Base-by-base conservation (phyloP, 2,113 vertebrate genomes). In the Poeciliopsis prolifica region DNA sequence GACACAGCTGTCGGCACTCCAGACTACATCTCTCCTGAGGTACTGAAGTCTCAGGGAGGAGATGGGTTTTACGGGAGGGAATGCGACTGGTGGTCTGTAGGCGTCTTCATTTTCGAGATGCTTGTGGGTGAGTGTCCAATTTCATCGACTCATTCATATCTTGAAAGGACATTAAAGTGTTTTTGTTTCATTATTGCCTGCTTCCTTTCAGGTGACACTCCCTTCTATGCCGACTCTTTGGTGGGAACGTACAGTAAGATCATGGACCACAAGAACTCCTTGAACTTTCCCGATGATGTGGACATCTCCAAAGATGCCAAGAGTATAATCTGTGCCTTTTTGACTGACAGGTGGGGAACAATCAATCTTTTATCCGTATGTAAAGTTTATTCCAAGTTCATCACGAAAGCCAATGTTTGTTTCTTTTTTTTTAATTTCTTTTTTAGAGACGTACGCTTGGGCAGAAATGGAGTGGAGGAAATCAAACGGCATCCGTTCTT, bases 221-320 rank as follows among this genome's bases (percentile, higher is more conserved):
- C 98, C 0, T 99, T 99, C 94, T 99, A 99, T 71, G 98, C 98
- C 0, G 98, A 99, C 92, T 99, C 98, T 0, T 92, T 99, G 82
- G 98, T 99, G 78, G 98, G 98, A 90, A 99, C 98, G 0, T 99
- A 99, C 42, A 99, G 98, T 93, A 99, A 99, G 94, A 99, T 99
- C 91, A 99, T 99, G 98, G 98, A 99, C 94, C 97, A 99, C 86
- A 98, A 99, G 91, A 99, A 99, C 91, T 97, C 98, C 12, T 90
- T 99, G 1, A 97, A 95, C 91, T 99, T 99, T 85, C 98, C 98
- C 0, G 97, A 98, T 89, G 98, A 99, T 65, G 96, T 99, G 79
- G 98, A 99, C 92, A 99, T 99, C 90, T 99, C 98, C 67, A 96
- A 96, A 86, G 95, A 98, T 82, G 98, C 98, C 37, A 99, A 98